These are phyloP conservation scores for Eleutherodactylus coqui DNA, from an alignment of 2,797 vertebrate genomes.

Conservation along the genomic window DNA sequence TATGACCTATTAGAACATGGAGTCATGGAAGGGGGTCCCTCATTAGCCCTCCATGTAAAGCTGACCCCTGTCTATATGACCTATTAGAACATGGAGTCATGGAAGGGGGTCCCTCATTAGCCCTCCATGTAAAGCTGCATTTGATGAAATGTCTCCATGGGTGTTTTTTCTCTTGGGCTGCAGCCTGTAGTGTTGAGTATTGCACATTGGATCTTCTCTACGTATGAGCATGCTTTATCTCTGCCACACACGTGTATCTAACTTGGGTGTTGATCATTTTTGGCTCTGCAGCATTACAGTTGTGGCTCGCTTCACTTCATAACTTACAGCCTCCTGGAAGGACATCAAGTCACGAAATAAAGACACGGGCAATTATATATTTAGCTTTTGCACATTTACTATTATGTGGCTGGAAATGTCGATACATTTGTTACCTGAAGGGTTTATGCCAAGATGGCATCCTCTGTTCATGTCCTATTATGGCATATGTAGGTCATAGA, in stretches of 20 bases:
- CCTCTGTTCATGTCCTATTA: too few relatives aligned
- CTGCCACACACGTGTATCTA: background rate
- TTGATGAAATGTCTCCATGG: background rate
- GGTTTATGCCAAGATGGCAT: too few relatives aligned
- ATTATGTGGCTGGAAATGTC: background rate
- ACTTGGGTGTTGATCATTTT: conserved; percentile 25
- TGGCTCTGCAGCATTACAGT: background rate
- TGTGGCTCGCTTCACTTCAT: background rate
- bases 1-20: too few relatives aligned
- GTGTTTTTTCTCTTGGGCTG: too few relatives aligned
- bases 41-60: too few relatives aligned
- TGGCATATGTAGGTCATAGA: too few relatives aligned
- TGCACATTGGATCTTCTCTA: background rate
- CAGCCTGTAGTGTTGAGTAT: background rate
- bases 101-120: too few relatives aligned
- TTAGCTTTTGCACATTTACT: background rate
- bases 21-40: too few relatives aligned
- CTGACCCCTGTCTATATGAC: too few relatives aligned
- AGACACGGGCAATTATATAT: background rate
- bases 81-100: too few relatives aligned
- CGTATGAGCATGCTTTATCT: background rate
- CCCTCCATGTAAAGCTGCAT: too few relatives aligned
- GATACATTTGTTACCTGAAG: too few relatives aligned
- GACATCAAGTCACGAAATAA: background rate
- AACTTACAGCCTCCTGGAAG: background rate